A percentile compares a stretch with the other conserved stretches of the same genome.
Evolutionary conservation across 2,113 vertebrate genomes (phyloP).

Genomic region (Hoplias malabaricus): DNA sequence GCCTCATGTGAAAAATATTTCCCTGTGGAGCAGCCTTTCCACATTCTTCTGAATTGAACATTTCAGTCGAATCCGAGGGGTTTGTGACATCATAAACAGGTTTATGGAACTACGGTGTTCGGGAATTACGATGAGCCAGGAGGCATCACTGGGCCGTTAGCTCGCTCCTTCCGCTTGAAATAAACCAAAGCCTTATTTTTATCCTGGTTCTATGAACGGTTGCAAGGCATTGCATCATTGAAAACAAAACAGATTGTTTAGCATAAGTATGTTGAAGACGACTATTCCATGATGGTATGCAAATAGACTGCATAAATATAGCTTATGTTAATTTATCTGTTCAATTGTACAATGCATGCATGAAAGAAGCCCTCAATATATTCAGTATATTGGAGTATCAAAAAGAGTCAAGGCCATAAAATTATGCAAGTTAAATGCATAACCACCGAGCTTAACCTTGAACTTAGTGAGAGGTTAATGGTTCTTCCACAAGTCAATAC

Average conservation of each 20-base stretch:
- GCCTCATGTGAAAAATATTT: too few species aligned
- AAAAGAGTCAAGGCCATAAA: too few species aligned
- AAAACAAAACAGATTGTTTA: slow-evolving; percentile 9
- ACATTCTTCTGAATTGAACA: not conserved
- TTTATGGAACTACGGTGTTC: not conserved
- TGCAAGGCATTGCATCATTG: slow-evolving; percentile 32
- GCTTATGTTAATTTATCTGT: not conserved
- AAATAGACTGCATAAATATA: not conserved
- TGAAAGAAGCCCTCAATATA: not conserved
- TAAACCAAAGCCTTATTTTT: not conserved
- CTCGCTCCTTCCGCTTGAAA: not conserved
- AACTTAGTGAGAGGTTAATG: too few species aligned
- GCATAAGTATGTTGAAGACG: not conserved
- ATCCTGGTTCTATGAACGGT: not conserved
- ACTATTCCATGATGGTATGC: not conserved
- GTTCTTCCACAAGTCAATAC: not conserved
- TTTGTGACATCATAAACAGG: not conserved
- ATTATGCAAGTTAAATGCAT: too few species aligned
- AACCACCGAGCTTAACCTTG: too few species aligned
- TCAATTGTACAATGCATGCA: not conserved
- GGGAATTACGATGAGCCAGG: not conserved
- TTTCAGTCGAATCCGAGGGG: not conserved
- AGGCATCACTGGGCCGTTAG: not conserved
- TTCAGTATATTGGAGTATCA: not conserved
- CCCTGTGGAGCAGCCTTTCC: not conserved